phyloP scores from a whole-genome alignment of 2,113 vertebrate species.

The Ictalurus furcatus region DNA sequence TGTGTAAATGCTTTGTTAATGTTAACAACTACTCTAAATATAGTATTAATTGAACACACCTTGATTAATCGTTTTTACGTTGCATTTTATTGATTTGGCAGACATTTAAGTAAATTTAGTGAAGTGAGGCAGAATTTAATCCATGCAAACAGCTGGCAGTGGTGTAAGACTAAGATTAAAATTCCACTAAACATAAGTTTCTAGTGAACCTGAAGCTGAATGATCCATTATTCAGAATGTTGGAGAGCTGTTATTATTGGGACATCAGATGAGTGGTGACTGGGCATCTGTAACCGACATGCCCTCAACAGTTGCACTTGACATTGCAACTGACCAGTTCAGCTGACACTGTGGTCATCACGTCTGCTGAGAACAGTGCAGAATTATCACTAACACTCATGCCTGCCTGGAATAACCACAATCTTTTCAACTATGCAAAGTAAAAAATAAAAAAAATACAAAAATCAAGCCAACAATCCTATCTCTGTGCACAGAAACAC shows the following conservation, averaged over 20 bases:
- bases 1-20: neutral
- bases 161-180: slow-evolving; percentile 2
- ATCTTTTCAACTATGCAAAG: slow-evolving; percentile 4
- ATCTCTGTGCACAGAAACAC: neutral
- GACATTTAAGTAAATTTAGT: neutral
- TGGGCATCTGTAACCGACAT: slow-evolving; percentile 53
- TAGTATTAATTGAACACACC: neutral
- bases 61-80: neutral
- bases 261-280: slow-evolving; percentile 45
- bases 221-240: neutral
- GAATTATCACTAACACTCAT: neutral
- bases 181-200: neutral
- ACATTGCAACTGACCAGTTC: slow-evolving; percentile 58
- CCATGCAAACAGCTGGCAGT: neutral
- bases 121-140: neutral
- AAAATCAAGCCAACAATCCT: neutral
- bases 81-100: neutral
- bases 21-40: neutral
- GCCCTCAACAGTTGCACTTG: slow-evolving; percentile 49
- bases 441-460: neutral
- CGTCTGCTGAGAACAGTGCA: neutral
- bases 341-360: slow-evolving; percentile 58
- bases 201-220: neutral
- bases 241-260: slow-evolving; percentile 34
- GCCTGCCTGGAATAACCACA: slow-evolving; percentile 3